Evolutionary conservation across 2,113 vertebrate genomes (phyloP).

Genomic region (Pseudorasbora parva): DNA sequence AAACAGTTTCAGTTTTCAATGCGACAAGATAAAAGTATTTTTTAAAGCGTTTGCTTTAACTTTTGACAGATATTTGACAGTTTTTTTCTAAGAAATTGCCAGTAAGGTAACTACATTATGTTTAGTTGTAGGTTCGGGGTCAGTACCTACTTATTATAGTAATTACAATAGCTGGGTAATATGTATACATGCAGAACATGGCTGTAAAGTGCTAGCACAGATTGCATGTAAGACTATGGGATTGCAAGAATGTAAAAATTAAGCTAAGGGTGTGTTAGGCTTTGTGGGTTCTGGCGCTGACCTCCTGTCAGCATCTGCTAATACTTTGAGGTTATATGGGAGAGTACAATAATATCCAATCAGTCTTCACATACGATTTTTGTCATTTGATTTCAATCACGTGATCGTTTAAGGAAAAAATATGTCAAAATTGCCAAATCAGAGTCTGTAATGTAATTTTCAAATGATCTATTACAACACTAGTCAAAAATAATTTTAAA

Average conservation of each 20-base stretch:
- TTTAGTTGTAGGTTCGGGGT: too few relatives aligned
- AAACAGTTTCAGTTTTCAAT: not conserved
- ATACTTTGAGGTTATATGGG: not conserved
- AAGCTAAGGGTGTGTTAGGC: too few relatives aligned
- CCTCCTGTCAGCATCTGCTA: not conserved
- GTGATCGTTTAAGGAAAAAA: not conserved
- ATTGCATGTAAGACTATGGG: not conserved
- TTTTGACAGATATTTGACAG: not conserved
- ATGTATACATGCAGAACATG: too few relatives aligned
- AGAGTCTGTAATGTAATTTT: not conserved
- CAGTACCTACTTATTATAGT: too few relatives aligned
- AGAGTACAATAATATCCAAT: not conserved
- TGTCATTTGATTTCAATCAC: not conserved
- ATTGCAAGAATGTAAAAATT: not conserved
- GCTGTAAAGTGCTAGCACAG: not conserved
- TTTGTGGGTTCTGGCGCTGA: too few relatives aligned
- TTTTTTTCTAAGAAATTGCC: too few relatives aligned
- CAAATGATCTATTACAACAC: not conserved
- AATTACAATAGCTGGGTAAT: too few relatives aligned
- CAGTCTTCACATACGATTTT: not conserved
- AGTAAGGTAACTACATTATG: too few relatives aligned
- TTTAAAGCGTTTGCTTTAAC: not conserved
- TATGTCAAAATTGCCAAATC: not conserved
- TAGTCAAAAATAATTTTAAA: not conserved
- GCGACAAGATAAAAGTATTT: not conserved